Evolutionary conservation across 2,888 invertebrate species (phyloP).

Genomic region (Tuberolachnus salignus): DNA sequence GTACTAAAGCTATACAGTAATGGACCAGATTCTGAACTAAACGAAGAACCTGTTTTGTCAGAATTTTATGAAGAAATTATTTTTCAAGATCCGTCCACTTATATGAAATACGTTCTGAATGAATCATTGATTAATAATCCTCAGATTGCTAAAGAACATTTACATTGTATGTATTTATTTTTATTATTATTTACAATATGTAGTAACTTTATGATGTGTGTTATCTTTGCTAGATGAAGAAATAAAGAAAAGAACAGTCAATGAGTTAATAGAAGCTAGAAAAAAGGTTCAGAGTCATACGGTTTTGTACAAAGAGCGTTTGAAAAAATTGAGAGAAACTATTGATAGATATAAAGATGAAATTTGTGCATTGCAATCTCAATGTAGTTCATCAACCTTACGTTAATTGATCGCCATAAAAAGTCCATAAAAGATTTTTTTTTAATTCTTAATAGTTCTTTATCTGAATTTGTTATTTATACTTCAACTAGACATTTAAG

Average conservation of each 20-base stretch:
- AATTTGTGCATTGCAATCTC: slow-evolving; percentile 65
- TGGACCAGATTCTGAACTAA: slow-evolving; percentile 63
- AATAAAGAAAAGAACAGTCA: slow-evolving; percentile 80
- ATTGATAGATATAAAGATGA: slow-evolving; percentile 82
- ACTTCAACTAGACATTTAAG: too few relatives aligned
- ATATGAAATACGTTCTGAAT: slow-evolving; percentile 87
- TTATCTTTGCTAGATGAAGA: slow-evolving; percentile 76
- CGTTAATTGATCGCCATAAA: slow-evolving; percentile 1
- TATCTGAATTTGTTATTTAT: too few relatives aligned
- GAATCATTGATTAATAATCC: slow-evolving; percentile 85
- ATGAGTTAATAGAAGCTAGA: slow-evolving; percentile 78
- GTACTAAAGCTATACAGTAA: slow-evolving; percentile 93
- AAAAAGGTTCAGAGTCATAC: slow-evolving; percentile 83
- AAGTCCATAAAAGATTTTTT: not conserved
- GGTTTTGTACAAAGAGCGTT: slow-evolving; percentile 79
- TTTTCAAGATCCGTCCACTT: slow-evolving; percentile 86
- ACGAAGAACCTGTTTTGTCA: slow-evolving; percentile 71
- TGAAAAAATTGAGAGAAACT: slow-evolving; percentile 84
- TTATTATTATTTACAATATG: not conserved
- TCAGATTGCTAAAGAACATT: slow-evolving; percentile 40
- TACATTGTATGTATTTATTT: slow-evolving; percentile 47
- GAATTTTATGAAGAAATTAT: slow-evolving; percentile 97
- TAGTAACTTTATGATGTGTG: not conserved
- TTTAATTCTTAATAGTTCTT: too few relatives aligned
- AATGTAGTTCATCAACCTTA: slow-evolving; percentile 50